phyloP scores from a whole-genome alignment of 2,797 vertebrate genomes.

The Lerista edwardsae region DNA sequence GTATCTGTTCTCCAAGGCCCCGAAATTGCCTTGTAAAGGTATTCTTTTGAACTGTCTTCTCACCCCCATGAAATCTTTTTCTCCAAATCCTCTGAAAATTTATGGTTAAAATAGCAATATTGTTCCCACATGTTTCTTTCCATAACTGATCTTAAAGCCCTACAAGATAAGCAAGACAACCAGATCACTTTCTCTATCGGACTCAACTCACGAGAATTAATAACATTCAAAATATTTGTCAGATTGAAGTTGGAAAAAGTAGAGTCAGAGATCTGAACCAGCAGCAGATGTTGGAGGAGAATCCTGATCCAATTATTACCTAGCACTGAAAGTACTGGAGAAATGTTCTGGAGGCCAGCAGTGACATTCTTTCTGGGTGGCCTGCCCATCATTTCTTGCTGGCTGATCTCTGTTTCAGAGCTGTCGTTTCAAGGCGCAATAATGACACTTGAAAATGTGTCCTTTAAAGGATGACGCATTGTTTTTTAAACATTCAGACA shows the following conservation, averaged over 20 bases:
- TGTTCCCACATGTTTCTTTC: constrained; percentile 65
- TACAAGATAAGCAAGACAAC: constrained; percentile 50
- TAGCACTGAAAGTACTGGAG: constrained; percentile 41
- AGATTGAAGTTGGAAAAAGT: constrained; percentile 52
- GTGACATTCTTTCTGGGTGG: constrained; percentile 53
- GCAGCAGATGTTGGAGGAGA: constrained; percentile 65
- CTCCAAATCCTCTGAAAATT: constrained; percentile 62
- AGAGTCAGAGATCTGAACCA: constrained; percentile 47
- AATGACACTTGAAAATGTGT: not conserved
- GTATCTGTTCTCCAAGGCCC: constrained; percentile 17
- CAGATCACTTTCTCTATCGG: constrained; percentile 61
- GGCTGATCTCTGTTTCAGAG: not conserved
- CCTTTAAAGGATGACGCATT: not conserved
- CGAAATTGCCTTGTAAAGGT: constrained; percentile 26
- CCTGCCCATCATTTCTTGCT: constrained; percentile 32
- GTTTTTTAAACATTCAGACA: not conserved
- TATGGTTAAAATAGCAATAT: constrained; percentile 55
- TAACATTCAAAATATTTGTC: constrained; percentile 56
- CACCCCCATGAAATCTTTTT: constrained; percentile 41
- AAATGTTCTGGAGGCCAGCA: constrained; percentile 50
- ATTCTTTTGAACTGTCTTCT: constrained; percentile 50
- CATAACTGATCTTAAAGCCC: constrained; percentile 58
- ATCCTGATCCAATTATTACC: constrained; percentile 63
- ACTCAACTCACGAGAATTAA: constrained; percentile 60
- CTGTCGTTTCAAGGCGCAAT: constrained; percentile 31